Conservation (phyloP, 2,113 vertebrate genomes). For the Anhinga rufa region DNA sequence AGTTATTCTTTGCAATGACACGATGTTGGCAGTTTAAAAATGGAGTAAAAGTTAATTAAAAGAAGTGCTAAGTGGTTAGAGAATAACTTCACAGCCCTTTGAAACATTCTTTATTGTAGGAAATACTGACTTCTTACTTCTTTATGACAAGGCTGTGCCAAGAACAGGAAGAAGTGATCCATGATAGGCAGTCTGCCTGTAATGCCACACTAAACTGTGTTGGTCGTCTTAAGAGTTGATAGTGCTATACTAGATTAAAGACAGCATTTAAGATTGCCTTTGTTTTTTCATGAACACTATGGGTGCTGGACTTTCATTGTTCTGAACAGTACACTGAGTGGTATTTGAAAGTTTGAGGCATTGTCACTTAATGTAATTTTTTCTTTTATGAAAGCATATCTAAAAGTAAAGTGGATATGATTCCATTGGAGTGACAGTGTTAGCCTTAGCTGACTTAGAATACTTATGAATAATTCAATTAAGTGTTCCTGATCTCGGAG, state of each 20-base stretch:
- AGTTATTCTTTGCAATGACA: neutral
- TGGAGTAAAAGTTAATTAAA: neutral
- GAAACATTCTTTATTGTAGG: neutral
- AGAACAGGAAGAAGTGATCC: neutral
- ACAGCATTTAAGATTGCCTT: neutral
- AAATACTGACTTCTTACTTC: neutral
- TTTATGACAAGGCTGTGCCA: neutral
- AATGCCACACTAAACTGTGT: neutral
- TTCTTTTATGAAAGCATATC: neutral
- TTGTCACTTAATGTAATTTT: neutral
- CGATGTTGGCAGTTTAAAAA: neutral
- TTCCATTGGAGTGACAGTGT: neutral
- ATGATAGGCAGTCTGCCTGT: neutral
- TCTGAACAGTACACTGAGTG: neutral
- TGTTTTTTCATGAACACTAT: neutral
- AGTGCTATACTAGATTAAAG: neutral
- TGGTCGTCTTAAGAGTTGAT: neutral
- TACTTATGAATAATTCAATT: neutral
- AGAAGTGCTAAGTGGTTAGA: neutral
- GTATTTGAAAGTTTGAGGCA: neutral
- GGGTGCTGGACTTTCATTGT: neutral
- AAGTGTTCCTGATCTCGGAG: neutral
- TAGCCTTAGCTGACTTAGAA: neutral
- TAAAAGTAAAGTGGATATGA: neutral
- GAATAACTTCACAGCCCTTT: neutral